These are phyloP conservation scores for Scleropages formosus DNA, from an alignment of 2,797 vertebrate species.

Conservation along the genomic window DNA sequence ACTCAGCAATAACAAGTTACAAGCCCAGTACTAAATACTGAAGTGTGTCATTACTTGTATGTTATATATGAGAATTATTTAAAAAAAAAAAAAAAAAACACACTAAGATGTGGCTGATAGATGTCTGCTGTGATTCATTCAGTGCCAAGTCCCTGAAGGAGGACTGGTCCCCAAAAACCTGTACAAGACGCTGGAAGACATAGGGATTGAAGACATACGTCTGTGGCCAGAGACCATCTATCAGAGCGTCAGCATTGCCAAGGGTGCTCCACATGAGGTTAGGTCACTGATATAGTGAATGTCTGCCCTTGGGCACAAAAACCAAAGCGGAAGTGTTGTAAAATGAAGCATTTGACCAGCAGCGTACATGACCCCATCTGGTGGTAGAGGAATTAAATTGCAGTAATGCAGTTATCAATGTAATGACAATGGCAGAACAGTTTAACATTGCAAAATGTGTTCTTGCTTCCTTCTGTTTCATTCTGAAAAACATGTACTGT, in stretches of 20 bases:
- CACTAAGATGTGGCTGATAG: neutral
- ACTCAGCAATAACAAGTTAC: no score
- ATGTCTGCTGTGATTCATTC: conserved; percentile 15
- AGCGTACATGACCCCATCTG: neutral
- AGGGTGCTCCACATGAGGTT: conserved; percentile 94
- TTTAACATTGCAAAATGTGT: no score
- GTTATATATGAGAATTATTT: neutral
- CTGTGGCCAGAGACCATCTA: conserved; percentile 98
- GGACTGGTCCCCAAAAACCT: conserved; percentile 93
- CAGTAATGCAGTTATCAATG: neutral
- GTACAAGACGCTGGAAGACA: conserved; percentile 89
- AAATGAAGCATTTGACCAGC: neutral
- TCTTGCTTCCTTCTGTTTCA: no score
- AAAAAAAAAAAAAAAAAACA: neutral
- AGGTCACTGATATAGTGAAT: neutral
- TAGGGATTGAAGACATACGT: conserved; percentile 87
- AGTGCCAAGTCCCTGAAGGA: conserved; percentile 96
- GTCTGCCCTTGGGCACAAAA: neutral
- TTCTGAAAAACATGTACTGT: conserved; percentile 8
- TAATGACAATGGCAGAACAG: neutral
- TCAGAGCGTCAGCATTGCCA: conserved; percentile 94
- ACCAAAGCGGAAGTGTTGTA: neutral
- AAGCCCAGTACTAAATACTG: no score
- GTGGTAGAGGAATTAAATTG: neutral
- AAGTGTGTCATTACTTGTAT: no score